Percentiles rank a stretch among this genome's conserved stretches.
Conservation (phyloP, 2,797 vertebrate species). For the Megalops cyprinoides region DNA sequence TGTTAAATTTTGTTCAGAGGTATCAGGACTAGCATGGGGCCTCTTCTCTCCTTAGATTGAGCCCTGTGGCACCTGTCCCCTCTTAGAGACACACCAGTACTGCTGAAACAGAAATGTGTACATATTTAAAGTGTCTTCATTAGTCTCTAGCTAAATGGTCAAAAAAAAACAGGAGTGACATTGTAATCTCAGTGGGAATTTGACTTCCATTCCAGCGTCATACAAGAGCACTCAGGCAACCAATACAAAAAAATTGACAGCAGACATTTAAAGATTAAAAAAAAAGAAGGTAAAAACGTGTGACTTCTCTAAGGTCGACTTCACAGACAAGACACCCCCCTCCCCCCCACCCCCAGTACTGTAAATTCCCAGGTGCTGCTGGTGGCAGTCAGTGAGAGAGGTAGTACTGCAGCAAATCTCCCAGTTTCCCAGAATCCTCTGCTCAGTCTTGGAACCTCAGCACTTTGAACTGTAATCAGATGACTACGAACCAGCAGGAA, state of each 20-base stretch:
- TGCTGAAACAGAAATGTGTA: constrained; percentile 10
- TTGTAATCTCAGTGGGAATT: constrained; percentile 19
- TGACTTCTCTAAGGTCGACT: constrained; percentile 25
- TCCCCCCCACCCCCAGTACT: neutral
- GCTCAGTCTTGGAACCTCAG: neutral
- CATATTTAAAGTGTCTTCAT: neutral
- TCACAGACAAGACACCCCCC: constrained; percentile 10
- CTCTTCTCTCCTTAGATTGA: neutral
- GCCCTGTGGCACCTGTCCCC: neutral
- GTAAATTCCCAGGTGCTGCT: neutral
- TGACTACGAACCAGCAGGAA: neutral
- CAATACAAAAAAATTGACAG: constrained; percentile 35
- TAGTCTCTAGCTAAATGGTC: neutral
- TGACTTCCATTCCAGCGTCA: constrained; percentile 27
- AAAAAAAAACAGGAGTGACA: neutral
- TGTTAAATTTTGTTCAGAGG: constrained; percentile 4
- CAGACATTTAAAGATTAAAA: constrained; percentile 31
- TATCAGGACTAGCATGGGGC: neutral
- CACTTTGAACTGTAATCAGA: neutral
- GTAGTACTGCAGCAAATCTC: neutral
- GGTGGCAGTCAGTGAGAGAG: constrained; percentile 1
- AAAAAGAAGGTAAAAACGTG: constrained; percentile 18
- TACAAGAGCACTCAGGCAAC: constrained; percentile 34
- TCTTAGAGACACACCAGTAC: neutral
- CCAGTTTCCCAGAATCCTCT: neutral